Percentiles rank a stretch among this genome's conserved stretches.
Evolutionary conservation across 2,888 invertebrate genomes (phyloP).

Genomic region (Podotricha telesiphe): DNA sequence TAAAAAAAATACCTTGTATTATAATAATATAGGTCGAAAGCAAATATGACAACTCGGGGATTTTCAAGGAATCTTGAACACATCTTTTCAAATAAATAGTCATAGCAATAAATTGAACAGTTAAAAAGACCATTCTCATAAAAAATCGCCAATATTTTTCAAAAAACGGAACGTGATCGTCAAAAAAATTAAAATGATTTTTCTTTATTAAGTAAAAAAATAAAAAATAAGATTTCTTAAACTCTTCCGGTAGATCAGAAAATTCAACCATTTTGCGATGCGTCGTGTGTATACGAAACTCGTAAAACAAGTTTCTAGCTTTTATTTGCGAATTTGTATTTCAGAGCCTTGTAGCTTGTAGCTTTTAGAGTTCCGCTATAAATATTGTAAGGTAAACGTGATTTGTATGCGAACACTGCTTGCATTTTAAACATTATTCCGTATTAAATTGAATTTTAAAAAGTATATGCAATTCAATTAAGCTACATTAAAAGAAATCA

Average conservation of each 20-base stretch:
- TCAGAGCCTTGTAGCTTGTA: too few species aligned
- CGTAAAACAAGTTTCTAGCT: background rate
- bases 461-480: too few species aligned
- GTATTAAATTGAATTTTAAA: too few species aligned
- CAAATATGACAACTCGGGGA: background rate
- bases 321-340: background rate
- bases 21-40: background rate
- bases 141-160: conserved; percentile 18
- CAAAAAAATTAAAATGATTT: conserved; percentile 11
- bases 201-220: background rate
- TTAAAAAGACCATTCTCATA: background rate
- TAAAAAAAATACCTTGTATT: background rate
- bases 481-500: too few species aligned
- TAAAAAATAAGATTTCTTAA: background rate
- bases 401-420: too few species aligned
- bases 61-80: background rate
- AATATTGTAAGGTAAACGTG: too few species aligned
- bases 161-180: background rate
- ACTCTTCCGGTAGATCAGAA: conserved; percentile 3
- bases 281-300: background rate
- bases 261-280: background rate
- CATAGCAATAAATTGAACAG: conserved; percentile 14
- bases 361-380: too few species aligned
- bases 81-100: background rate
- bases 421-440: too few species aligned